Percentiles rank a stretch among this genome's conserved stretches.
These are phyloP conservation scores for Typhlichthys eigenmanni DNA, from an alignment of 2,797 vertebrate species.

Conservation along the genomic window DNA sequence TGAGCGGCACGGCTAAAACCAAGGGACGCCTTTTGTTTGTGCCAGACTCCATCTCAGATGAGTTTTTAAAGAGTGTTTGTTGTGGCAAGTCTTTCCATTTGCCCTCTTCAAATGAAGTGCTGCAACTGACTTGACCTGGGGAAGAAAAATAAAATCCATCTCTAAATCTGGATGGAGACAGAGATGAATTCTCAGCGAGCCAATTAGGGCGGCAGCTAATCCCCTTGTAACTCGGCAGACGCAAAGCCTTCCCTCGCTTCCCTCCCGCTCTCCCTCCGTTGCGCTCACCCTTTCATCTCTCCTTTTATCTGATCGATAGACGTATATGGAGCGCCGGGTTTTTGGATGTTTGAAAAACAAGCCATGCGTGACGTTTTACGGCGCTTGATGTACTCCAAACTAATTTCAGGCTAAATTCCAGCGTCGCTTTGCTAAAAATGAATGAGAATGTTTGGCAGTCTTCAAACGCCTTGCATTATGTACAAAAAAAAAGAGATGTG, in stretches of 20 bases:
- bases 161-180: conserved; percentile 67
- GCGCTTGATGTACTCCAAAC: conserved; percentile 42
- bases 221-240: conserved; percentile 63
- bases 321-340: conserved; percentile 48
- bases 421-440: conserved; percentile 42
- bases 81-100: conserved; percentile 30
- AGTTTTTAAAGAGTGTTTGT: conserved; percentile 43
- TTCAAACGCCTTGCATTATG: conserved; percentile 23
- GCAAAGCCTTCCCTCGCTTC: conserved; percentile 46
- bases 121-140: conserved; percentile 52
- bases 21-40: conserved; percentile 27
- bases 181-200: conserved; percentile 68
- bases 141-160: conserved; percentile 48
- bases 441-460: conserved; percentile 17
- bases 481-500: conserved; percentile 46
- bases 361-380: conserved; percentile 56
- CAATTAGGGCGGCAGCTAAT: conserved; percentile 74
- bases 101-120: conserved; percentile 37
- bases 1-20: conserved; percentile 15
- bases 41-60: conserved; percentile 49
- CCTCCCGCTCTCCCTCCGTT: conserved; percentile 41
- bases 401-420: conserved; percentile 53
- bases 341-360: conserved; percentile 50
- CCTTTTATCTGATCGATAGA: conserved; percentile 72
- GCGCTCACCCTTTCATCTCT: conserved; percentile 63